A percentile compares a stretch with the other conserved stretches of the same genome.
Evolutionary conservation across 2,113 vertebrate species (phyloP).

Genomic region (Arothron firmamentum): DNA sequence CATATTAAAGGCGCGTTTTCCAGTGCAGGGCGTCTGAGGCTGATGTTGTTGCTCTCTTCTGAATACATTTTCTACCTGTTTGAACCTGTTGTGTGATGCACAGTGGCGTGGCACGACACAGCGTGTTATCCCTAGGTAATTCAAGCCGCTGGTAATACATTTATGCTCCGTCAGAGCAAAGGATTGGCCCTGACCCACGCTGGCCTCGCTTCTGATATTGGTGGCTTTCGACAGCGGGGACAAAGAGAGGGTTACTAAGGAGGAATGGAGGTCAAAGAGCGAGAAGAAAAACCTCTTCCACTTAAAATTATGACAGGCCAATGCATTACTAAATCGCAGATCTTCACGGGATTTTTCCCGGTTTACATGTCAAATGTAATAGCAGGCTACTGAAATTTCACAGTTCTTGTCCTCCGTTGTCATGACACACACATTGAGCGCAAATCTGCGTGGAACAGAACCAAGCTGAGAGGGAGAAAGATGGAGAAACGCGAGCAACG

Average conservation of each 20-base stretch:
- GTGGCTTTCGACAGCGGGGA: constrained; percentile 60
- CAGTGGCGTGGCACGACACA: constrained; percentile 56
- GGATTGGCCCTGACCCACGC: constrained; percentile 65
- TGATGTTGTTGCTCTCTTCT: constrained; percentile 36
- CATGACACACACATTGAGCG: constrained; percentile 28
- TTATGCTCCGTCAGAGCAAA: constrained; percentile 70
- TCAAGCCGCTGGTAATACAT: constrained; percentile 63
- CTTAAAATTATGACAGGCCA: constrained; percentile 47
- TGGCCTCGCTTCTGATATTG: constrained; percentile 59
- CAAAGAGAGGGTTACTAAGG: constrained; percentile 53
- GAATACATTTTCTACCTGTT: constrained; percentile 73
- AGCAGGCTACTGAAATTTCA: constrained; percentile 23
- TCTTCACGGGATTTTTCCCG: background rate
- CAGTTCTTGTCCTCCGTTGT: constrained; percentile 8
- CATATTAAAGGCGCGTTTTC: constrained; percentile 18
- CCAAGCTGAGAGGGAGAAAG: constrained; percentile 39
- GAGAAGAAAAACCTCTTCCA: constrained; percentile 40
- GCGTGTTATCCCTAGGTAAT: constrained; percentile 66
- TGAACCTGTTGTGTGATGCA: constrained; percentile 64
- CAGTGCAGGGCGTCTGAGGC: constrained; percentile 19
- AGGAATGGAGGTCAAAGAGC: constrained; percentile 48
- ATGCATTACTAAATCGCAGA: constrained; percentile 28
- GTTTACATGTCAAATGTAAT: too few species aligned
- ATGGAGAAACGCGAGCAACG: constrained; percentile 4
- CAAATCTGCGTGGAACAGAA: constrained; percentile 59